phyloP scores from a whole-genome alignment of 2,888 invertebrate genomes.

The Polyommatus iphigenia region DNA sequence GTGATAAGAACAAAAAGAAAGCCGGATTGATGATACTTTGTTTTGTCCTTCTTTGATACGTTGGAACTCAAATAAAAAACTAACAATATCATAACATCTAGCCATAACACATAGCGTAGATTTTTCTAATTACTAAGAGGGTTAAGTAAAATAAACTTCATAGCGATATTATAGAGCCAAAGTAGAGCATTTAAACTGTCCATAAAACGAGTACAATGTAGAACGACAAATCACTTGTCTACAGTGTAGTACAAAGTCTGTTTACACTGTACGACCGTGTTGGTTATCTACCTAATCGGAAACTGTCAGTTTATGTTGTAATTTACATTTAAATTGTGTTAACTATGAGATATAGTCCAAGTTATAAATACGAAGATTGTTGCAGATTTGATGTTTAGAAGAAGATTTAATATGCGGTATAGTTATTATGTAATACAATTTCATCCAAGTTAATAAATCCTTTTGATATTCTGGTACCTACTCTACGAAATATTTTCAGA shows the following conservation, averaged over 20 bases:
- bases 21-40: too few relatives aligned
- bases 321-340: neutral
- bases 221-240: neutral
- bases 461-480: too few relatives aligned
- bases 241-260: constrained; percentile 11
- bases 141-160: neutral
- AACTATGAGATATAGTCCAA: neutral
- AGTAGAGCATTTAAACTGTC: neutral
- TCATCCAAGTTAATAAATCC: too few relatives aligned
- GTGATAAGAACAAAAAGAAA: too few relatives aligned
- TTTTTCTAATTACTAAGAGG: neutral
- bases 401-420: too few relatives aligned
- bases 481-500: too few relatives aligned
- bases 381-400: too few relatives aligned
- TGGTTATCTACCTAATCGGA: neutral
- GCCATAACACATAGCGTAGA: neutral
- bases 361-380: neutral
- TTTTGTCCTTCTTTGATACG: too few relatives aligned
- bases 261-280: neutral
- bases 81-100: neutral
- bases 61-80: too few relatives aligned
- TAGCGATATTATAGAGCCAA: neutral
- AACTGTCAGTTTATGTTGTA: constrained; percentile 10
- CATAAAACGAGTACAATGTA: constrained; percentile 11
- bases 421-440: too few relatives aligned